These are phyloP conservation scores for Burhinus bistriatus DNA, from an alignment of 2,113 vertebrate genomes.

Conservation along the genomic window DNA sequence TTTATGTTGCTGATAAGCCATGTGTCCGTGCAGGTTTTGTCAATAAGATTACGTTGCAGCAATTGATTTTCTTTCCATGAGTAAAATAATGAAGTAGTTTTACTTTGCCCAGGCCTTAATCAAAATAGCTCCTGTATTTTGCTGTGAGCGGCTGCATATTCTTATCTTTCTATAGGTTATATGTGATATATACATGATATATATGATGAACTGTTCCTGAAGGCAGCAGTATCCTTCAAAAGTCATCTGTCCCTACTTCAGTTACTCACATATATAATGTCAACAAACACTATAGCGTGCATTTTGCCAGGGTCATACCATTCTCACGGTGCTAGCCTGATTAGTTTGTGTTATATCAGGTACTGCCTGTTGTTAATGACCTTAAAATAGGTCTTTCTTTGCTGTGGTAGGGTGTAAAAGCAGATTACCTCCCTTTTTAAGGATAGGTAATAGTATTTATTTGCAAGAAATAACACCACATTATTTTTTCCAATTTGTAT, in stretches of 20 bases:
- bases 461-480: neutral
- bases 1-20: slow-evolving; percentile 42
- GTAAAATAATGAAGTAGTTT: slow-evolving; percentile 74
- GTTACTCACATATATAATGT: neutral
- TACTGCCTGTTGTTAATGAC: neutral
- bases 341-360: slow-evolving; percentile 25
- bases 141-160: neutral
- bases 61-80: slow-evolving; percentile 70
- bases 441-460: neutral
- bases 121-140: slow-evolving; percentile 42
- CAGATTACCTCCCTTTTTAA: neutral
- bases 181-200: neutral
- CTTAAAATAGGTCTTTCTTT: neutral
- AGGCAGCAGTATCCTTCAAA: neutral
- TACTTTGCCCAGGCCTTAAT: slow-evolving; percentile 65
- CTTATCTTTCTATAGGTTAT: neutral
- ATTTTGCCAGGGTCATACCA: slow-evolving; percentile 32
- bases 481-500: neutral
- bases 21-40: slow-evolving; percentile 48
- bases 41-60: slow-evolving; percentile 69
- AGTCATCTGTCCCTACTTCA: slow-evolving; percentile 8
- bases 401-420: neutral
- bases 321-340: neutral
- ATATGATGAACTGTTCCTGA: neutral
- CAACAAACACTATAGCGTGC: slow-evolving; percentile 41